A percentile compares a stretch with the other conserved stretches of the same genome.
Evolutionary conservation across 2,797 vertebrate species (phyloP).

Genomic region (Enteromius treurensis): DNA sequence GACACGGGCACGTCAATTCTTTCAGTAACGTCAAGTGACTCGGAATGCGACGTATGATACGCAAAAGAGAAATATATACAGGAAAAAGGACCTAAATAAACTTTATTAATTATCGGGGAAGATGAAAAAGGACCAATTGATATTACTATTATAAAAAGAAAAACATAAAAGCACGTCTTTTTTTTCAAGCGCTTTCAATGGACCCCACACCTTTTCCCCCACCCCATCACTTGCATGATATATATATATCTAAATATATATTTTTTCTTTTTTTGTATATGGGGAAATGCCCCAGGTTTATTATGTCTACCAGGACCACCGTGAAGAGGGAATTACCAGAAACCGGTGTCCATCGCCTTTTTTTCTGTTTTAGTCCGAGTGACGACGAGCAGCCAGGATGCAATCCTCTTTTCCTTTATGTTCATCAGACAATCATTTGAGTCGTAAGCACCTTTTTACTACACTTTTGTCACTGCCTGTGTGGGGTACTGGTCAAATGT

Average conservation of each 20-base stretch:
- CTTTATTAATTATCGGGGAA: constrained; percentile 83
- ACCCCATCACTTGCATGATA: constrained; percentile 89
- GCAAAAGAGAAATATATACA: constrained; percentile 85
- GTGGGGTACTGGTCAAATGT: constrained; percentile 98
- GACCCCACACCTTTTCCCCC: constrained; percentile 79
- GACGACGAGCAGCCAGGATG: constrained; percentile 87
- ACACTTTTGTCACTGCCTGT: constrained; percentile 99
- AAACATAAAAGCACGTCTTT: constrained; percentile 93
- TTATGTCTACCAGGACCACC: constrained; percentile 86
- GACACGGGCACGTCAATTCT: constrained; percentile 98
- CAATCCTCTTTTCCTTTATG: constrained; percentile 87
- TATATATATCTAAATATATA: constrained; percentile 75
- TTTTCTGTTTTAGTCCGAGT: constrained; percentile 80
- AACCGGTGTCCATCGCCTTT: constrained; percentile 81
- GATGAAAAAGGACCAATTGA: constrained; percentile 83
- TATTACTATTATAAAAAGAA: constrained; percentile 76
- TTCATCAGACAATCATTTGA: constrained; percentile 99
- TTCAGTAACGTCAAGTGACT: constrained; percentile 99
- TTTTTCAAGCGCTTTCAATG: constrained; percentile 92
- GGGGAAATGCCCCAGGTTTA: constrained; percentile 78
- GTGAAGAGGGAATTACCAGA: constrained; percentile 91
- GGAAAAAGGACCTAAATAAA: constrained; percentile 86
- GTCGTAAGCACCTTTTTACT: constrained; percentile 99
- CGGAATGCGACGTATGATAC: constrained; percentile 99
- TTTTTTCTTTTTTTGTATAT: constrained; percentile 82